Conservation (phyloP, 2,888 invertebrate species). For the Agrochola macilenta region DNA sequence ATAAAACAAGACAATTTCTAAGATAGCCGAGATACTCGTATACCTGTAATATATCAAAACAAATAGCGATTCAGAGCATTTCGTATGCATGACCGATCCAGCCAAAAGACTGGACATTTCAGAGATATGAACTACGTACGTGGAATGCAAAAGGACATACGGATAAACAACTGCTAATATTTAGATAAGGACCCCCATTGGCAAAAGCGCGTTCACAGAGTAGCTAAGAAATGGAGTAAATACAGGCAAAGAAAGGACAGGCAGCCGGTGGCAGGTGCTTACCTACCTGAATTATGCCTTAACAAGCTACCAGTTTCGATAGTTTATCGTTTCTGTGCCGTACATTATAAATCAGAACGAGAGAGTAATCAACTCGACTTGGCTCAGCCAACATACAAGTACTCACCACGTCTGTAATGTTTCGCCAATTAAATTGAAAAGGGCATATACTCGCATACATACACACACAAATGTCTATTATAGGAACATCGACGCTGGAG, state of each 20-base stretch:
- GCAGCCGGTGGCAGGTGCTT: not conserved
- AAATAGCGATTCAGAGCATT: conserved; percentile 68
- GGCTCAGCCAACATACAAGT: not conserved
- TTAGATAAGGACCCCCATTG: conserved; percentile 81
- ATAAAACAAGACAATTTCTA: conserved; percentile 32
- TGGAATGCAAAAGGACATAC: conserved; percentile 79
- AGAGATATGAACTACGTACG: conserved; percentile 78
- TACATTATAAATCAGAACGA: not conserved
- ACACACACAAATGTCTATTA: not conserved
- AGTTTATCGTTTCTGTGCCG: too few relatives aligned
- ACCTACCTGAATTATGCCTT: not conserved
- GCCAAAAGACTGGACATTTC: conserved; percentile 74
- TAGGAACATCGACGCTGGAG: not conserved
- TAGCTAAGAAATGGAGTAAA: conserved; percentile 21
- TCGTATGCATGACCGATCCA: conserved; percentile 80
- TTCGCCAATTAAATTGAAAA: not conserved
- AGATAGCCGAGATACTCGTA: conserved; percentile 44
- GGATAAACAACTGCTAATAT: conserved; percentile 84
- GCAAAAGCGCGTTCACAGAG: conserved; percentile 54
- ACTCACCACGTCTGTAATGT: not conserved
- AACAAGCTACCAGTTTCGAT: not conserved
- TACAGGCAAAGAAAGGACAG: not conserved
- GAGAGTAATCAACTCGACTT: too few relatives aligned
- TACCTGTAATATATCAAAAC: conserved; percentile 64
- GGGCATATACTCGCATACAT: not conserved